Evolutionary conservation across 2,113 vertebrate species (phyloP).

Genomic region (Sapayoa aenigma): DNA sequence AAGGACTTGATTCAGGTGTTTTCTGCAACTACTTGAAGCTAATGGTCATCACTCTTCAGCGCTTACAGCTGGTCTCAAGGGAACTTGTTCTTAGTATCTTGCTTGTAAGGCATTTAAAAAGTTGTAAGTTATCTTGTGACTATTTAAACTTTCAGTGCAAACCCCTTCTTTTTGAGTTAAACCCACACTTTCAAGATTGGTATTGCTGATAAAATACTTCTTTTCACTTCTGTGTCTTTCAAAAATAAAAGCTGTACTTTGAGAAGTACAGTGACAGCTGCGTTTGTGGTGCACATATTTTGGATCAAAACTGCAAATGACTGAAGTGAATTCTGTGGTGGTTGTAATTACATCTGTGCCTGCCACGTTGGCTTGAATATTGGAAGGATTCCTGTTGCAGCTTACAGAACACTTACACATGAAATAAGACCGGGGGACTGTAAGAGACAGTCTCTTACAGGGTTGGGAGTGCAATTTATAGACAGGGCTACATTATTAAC

Average conservation of each 20-base stretch:
- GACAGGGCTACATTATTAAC: not conserved
- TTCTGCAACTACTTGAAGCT: not conserved
- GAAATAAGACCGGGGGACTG: not conserved
- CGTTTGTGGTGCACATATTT: not conserved
- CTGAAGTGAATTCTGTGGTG: not conserved
- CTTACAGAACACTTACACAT: not conserved
- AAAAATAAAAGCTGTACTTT: not conserved
- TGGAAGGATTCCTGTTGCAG: constrained; percentile 4
- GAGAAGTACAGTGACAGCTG: not conserved
- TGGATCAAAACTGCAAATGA: not conserved
- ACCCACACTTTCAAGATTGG: not conserved
- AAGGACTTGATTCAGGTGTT: not conserved
- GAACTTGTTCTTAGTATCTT: not conserved
- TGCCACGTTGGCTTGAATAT: constrained; percentile 5
- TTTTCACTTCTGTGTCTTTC: not conserved
- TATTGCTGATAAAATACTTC: not conserved
- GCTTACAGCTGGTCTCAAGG: not conserved
- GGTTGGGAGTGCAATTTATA: not conserved
- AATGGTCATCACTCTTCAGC: not conserved
- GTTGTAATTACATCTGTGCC: constrained; percentile 46
- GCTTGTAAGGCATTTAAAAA: not conserved
- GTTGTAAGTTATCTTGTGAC: not conserved
- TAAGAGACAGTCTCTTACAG: not conserved
- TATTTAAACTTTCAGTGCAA: not conserved
- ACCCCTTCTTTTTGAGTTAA: not conserved